Evolutionary conservation across 2,113 vertebrate genomes (phyloP).

Genomic region (Larimichthys crocea): DNA sequence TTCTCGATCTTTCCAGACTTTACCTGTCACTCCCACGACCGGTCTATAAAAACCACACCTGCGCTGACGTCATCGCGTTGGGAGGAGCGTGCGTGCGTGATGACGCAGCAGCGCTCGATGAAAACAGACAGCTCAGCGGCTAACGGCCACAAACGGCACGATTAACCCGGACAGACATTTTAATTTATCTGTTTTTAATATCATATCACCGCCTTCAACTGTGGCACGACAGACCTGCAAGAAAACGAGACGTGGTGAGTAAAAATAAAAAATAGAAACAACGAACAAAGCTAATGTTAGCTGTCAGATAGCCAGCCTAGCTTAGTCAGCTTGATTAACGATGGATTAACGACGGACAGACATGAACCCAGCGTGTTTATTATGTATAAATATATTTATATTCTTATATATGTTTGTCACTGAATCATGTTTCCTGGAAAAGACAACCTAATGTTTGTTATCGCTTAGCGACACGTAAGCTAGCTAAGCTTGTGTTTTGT

Average conservation of each 20-base stretch:
- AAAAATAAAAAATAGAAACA: not conserved
- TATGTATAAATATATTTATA: too few relatives aligned
- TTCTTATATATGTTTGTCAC: not conserved
- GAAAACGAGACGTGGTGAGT: slow-evolving; percentile 59
- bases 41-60: not conserved
- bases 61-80: slow-evolving; percentile 11
- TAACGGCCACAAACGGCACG: not conserved
- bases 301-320: slow-evolving; percentile 14
- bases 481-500: not conserved
- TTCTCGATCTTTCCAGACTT: not conserved
- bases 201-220: not conserved
- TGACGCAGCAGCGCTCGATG: slow-evolving; percentile 61
- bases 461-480: not conserved
- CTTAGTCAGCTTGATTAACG: not conserved
- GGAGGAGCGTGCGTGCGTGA: slow-evolving; percentile 26
- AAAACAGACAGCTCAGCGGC: slow-evolving; percentile 42
- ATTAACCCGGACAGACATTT: too few relatives aligned
- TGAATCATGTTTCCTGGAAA: not conserved
- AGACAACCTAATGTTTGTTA: not conserved
- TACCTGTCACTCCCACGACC: not conserved
- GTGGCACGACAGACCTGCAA: not conserved
- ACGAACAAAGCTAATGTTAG: slow-evolving; percentile 2
- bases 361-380: too few relatives aligned
- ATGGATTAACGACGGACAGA: not conserved
- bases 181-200: not conserved